A percentile compares a stretch with the other conserved stretches of the same genome.
Conservation (phyloP, 2,888 invertebrate species). For the Myopa testacea region DNA sequence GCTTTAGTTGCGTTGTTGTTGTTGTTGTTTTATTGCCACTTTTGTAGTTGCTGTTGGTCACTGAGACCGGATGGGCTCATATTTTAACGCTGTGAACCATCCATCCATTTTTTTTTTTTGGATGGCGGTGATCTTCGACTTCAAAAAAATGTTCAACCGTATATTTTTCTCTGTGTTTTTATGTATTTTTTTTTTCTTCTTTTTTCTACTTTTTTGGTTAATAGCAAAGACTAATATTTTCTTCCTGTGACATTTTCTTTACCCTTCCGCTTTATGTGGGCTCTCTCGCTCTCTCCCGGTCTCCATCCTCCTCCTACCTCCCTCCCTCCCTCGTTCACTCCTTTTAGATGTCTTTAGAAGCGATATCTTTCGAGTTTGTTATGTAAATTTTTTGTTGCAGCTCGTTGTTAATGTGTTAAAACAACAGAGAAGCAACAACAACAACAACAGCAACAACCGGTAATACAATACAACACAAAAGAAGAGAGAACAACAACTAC, state of each 20-base stretch:
- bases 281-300: slow-evolving; percentile 4
- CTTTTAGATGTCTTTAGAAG: not conserved
- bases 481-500: not conserved
- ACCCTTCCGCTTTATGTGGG: slow-evolving; percentile 45
- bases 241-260: slow-evolving; percentile 66
- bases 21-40: slow-evolving; percentile 50
- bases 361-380: slow-evolving; percentile 47
- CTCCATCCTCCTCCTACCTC: not conserved
- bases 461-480: not conserved
- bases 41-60: slow-evolving; percentile 45
- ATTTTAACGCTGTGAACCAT: slow-evolving; percentile 21
- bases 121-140: not conserved
- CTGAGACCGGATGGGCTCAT: slow-evolving; percentile 50
- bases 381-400: slow-evolving; percentile 66
- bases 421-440: slow-evolving; percentile 53
- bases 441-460: not conserved
- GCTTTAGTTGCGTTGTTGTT: slow-evolving; percentile 39
- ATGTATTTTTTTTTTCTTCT: slow-evolving; percentile 35
- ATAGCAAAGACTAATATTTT: slow-evolving; percentile 67
- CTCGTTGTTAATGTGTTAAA: slow-evolving; percentile 66
- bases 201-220: slow-evolving; percentile 57
- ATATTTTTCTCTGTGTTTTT: slow-evolving; percentile 15
- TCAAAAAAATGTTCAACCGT: not conserved
- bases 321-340: not conserved
- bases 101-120: slow-evolving; percentile 9